Evolutionary conservation across 2,797 vertebrate genomes (phyloP).

Genomic region (Manis crassicaudata): DNA sequence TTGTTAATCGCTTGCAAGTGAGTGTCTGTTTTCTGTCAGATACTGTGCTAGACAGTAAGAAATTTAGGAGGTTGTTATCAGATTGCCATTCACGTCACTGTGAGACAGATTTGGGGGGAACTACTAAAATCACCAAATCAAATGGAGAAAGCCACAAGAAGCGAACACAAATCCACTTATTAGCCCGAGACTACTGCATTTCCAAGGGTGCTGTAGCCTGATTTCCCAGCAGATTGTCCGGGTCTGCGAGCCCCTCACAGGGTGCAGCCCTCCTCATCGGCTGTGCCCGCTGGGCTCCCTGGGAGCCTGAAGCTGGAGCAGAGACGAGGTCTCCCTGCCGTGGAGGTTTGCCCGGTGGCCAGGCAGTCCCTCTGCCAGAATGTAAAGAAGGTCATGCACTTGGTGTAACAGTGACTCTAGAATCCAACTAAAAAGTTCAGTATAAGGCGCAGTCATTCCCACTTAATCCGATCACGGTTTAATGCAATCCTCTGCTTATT

Average conservation of each 20-base stretch:
- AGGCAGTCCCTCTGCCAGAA: constrained; percentile 59
- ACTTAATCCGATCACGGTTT: constrained; percentile 77
- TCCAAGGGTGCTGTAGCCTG: constrained; percentile 58
- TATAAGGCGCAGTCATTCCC: constrained; percentile 61
- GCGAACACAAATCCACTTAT: constrained; percentile 58
- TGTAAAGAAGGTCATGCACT: constrained; percentile 75
- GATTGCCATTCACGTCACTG: background rate
- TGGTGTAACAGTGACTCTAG: constrained; percentile 74
- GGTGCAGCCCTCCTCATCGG: constrained; percentile 63
- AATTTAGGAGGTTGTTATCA: background rate
- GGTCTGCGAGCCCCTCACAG: constrained; percentile 52
- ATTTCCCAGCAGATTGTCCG: constrained; percentile 62
- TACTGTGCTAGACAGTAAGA: background rate
- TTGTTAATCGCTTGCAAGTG: constrained; percentile 42
- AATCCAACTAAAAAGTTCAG: constrained; percentile 81
- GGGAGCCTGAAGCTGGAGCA: constrained; percentile 67
- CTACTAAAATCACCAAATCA: constrained; percentile 36
- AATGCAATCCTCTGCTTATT: constrained; percentile 78
- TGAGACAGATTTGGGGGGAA: background rate
- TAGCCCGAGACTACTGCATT: constrained; percentile 66
- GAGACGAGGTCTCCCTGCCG: constrained; percentile 59
- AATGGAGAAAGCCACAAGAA: constrained; percentile 54
- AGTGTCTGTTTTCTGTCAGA: background rate
- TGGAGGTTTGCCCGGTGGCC: constrained; percentile 42
- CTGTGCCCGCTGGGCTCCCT: constrained; percentile 53